Evolutionary conservation across 2,888 invertebrate species (phyloP).

Genomic region (Saturnia pavonia): DNA sequence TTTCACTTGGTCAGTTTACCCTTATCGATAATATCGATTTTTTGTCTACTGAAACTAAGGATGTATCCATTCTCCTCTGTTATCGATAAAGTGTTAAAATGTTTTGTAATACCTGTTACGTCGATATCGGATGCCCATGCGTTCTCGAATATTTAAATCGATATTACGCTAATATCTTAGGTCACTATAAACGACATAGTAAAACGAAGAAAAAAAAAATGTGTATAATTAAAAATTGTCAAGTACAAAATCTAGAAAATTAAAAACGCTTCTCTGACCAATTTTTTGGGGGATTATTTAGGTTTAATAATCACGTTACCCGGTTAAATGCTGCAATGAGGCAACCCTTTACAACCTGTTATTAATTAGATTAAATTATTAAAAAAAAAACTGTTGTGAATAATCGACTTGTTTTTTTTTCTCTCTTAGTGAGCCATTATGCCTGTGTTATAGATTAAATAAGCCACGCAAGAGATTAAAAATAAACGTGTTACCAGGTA

Average conservation of each 20-base stretch:
- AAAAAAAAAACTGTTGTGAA: neutral
- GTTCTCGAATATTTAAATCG: neutral
- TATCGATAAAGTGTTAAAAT: neutral
- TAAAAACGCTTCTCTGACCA: neutral
- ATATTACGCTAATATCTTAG: neutral
- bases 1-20: no score
- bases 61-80: neutral
- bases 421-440: neutral
- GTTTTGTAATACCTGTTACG: neutral
- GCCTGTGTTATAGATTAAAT: neutral
- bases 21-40: no score
- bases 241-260: neutral
- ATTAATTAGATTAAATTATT: neutral
- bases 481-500: neutral
- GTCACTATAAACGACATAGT: neutral
- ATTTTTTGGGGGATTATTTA: neutral
- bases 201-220: neutral
- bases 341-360: neutral
- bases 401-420: neutral
- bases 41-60: no score
- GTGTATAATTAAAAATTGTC: neutral
- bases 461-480: neutral
- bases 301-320: neutral
- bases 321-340: neutral
- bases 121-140: neutral